These are phyloP conservation scores for Perca schrenkii DNA, from an alignment of 2,113 vertebrate species.

Conservation along the genomic window DNA sequence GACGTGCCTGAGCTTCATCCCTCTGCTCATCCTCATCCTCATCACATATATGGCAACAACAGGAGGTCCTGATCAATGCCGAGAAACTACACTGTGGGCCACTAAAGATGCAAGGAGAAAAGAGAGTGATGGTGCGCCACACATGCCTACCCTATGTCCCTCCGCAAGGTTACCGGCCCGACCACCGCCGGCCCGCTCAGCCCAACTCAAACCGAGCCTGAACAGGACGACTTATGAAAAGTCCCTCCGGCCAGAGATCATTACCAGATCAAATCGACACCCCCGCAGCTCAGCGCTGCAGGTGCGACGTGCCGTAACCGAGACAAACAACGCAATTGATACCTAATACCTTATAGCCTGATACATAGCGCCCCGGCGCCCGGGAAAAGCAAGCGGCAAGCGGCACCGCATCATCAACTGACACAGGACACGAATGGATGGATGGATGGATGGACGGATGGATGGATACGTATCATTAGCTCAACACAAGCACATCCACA, in stretches of 20 bases:
- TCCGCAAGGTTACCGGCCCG: constrained; percentile 84
- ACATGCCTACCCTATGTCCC: constrained; percentile 73
- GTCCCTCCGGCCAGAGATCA: constrained; percentile 52
- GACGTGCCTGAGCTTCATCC: constrained; percentile 61
- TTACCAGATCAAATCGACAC: constrained; percentile 48
- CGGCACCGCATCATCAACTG: constrained; percentile 23
- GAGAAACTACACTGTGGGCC: constrained; percentile 22
- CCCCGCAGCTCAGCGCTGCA: constrained; percentile 58
- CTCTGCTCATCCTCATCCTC: constrained; percentile 23
- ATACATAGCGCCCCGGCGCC: neutral
- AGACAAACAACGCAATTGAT: constrained; percentile 52
- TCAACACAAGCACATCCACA: constrained; percentile 1
- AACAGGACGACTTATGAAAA: constrained; percentile 31
- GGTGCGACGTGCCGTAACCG: constrained; percentile 46
- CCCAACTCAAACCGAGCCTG: constrained; percentile 35
- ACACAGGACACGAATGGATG: constrained; percentile 32
- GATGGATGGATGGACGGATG: constrained; percentile 5
- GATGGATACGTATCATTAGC: constrained; percentile 45
- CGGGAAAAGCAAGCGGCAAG: constrained; percentile 4
- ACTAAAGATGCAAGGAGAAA: neutral
- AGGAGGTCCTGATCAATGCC: constrained; percentile 25
- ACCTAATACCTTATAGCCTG: constrained; percentile 9
- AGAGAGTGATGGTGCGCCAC: constrained; percentile 62
- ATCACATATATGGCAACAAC: constrained; percentile 16
- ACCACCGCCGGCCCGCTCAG: constrained; percentile 47